Evolutionary conservation across 2,888 invertebrate genomes (phyloP), one percentile per base, ranked within the genome.

Genomic region (Megamerina dolium): DNA sequence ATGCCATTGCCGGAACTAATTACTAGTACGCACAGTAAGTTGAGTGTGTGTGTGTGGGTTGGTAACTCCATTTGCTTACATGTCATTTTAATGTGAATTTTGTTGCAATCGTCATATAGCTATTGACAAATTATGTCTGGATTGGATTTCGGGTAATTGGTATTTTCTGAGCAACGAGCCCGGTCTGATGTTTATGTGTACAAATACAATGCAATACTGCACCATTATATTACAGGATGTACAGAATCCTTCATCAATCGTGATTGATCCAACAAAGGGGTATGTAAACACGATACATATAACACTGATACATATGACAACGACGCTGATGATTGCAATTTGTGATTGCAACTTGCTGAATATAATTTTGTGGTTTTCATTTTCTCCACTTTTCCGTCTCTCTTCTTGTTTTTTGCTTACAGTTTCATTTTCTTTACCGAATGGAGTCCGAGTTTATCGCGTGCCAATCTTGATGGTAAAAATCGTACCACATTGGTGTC

Each of bases 91-190:
- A 23, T 29, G 29, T 17, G 26, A 29, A 14, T 46, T 32, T 43
- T 30, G 21, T 26, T 40, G 40, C 4, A 33, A 26, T 26, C 34
- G 21, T 36, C 27, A 33, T 36, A 18, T 69, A 84, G 86, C 80
- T 52, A 82, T 89, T 51, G 81, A 80, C 52, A 83, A 85, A 64
- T 75, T 91, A 59, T 82, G 83, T 5, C 68, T 83, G 52, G 92
- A 93, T 73, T 93, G 92, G 92, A 73, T 89, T 44, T 80, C 86
- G 13, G 80, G 80, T 57, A 89, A 89, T 74, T 90, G 89, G 88
- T 93, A 90, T 74, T 78, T 89, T 64, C 74, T 83, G 57, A 87
- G 86, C 70, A 79, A 77, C 58, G 74, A 73, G 41, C 76, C 80
- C 51, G 82, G 81, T 62, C 76, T 81, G 67, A 77, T 90, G 54